phyloP scores from a whole-genome alignment of 2,113 vertebrate species.

The Serranochromis macrocephalus region DNA sequence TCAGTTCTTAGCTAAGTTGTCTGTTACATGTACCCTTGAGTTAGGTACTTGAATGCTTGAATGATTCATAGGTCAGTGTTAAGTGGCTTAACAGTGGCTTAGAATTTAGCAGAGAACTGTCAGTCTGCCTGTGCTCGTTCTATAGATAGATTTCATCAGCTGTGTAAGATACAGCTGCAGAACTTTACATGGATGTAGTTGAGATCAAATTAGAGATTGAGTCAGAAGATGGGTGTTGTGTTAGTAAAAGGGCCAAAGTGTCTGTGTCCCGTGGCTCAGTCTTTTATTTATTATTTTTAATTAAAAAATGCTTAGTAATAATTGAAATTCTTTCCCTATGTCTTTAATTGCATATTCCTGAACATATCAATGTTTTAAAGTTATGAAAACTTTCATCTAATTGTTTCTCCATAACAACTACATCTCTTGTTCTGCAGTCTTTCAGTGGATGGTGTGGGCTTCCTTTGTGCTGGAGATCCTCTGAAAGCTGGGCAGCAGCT shows the following conservation, averaged over 20 bases:
- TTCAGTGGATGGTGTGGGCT: background rate
- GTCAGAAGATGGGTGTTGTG: background rate
- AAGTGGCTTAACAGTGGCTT: background rate
- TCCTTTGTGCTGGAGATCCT: background rate
- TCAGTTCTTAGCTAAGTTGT: background rate
- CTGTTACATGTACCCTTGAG: background rate
- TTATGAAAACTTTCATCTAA: background rate
- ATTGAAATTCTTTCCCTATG: background rate
- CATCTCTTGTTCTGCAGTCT: background rate
- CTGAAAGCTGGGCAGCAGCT: background rate
- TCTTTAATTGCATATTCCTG: background rate
- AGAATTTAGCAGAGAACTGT: background rate
- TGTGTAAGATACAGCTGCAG: background rate
- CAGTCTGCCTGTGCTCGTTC: background rate
- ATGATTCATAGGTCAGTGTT: background rate
- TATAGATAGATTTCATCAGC: background rate
- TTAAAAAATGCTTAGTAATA: background rate
- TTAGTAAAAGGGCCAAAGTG: background rate
- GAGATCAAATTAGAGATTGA: background rate
- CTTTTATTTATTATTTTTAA: background rate
- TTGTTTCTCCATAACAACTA: background rate
- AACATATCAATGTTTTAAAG: background rate
- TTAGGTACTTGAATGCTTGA: background rate
- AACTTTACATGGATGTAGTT: background rate
- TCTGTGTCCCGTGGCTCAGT: background rate